These are phyloP conservation scores for Tinamus guttatus DNA, from an alignment of 2,113 vertebrate species.

Conservation along the genomic window DNA sequence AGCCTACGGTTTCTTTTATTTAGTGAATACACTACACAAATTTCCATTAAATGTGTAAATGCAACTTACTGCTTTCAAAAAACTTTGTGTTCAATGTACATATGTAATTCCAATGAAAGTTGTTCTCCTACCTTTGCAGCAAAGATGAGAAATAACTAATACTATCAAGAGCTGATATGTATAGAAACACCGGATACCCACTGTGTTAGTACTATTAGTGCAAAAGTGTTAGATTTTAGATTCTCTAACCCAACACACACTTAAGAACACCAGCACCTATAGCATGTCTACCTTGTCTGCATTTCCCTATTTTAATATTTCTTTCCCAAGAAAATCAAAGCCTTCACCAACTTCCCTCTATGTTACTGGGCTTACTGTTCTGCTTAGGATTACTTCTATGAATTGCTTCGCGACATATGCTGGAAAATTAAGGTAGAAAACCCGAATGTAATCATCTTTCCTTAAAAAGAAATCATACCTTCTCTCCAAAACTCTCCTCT, in stretches of 20 bases:
- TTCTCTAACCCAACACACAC: background rate
- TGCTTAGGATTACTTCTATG: background rate
- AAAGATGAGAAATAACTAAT: background rate
- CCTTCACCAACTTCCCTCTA: background rate
- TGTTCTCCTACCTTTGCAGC: background rate
- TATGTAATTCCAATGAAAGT: background rate
- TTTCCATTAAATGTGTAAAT: background rate
- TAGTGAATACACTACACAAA: background rate
- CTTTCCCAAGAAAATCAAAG: background rate
- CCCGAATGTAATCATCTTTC: background rate
- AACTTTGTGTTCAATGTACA: background rate
- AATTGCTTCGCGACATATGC: background rate
- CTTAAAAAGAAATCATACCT: background rate
- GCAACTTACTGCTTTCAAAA: background rate
- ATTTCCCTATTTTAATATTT: background rate
- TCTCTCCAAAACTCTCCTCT: background rate
- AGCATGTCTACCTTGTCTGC: background rate
- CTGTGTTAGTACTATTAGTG: conserved; percentile 16
- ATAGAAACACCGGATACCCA: background rate
- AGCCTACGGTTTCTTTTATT: background rate
- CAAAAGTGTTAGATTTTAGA: background rate
- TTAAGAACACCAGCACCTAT: background rate
- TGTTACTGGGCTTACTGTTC: background rate
- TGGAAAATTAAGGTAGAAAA: background rate
- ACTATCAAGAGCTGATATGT: background rate